Evolutionary conservation across 2,888 invertebrate species (phyloP), one percentile per base, ranked within the genome.

Genomic region (Quadroppia sp.): DNA sequence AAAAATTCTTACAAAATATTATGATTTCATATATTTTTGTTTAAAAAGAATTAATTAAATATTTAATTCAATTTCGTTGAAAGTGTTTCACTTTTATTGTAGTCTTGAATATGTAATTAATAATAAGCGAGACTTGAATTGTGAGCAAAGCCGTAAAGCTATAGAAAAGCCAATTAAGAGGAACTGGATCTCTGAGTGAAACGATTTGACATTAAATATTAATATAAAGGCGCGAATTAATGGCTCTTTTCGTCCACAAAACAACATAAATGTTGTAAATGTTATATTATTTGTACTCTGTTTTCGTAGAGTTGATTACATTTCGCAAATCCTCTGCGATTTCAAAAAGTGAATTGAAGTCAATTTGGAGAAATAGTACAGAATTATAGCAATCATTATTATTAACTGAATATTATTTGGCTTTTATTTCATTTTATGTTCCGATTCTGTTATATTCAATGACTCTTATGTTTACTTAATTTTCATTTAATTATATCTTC

Each of bases 161-260:
- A 64, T 36, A n/a, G 64, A 30, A 76, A 77, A 75, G 75, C 74
- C 76, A 77, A 76, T 76, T 76, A 76, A 75, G 75, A 76, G 73
- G 75, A 75, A 76, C 6, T 36, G 36, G 9, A 36, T 75, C 74
- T 77, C 23, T 4, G 23, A 64, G 32, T 13, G 32, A 75, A 76
- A 75, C 76, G 75, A 76, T 77, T 77, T 76, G 73, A 74, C 75
- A 77, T 77, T 75, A 77, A 77, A 76, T 77, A 77, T 77, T 77
- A 75, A 76, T 77, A 77, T 77, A 76, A 75, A 50, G 74, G 76
- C 75, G 75, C 70, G 77, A 77, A 77, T 77, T 77, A 77, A 77
- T 77, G 77, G 50, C 53, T 36, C 71, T 53, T 23, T 30, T 71
- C 71, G 71, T 23, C 71, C 50, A 28, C 23, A 15, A n/a, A 64